Percentiles rank a stretch among this genome's conserved stretches.
phyloP scores from a whole-genome alignment of 1,140 invertebrate species.

The Meteorus sp. region DNA sequence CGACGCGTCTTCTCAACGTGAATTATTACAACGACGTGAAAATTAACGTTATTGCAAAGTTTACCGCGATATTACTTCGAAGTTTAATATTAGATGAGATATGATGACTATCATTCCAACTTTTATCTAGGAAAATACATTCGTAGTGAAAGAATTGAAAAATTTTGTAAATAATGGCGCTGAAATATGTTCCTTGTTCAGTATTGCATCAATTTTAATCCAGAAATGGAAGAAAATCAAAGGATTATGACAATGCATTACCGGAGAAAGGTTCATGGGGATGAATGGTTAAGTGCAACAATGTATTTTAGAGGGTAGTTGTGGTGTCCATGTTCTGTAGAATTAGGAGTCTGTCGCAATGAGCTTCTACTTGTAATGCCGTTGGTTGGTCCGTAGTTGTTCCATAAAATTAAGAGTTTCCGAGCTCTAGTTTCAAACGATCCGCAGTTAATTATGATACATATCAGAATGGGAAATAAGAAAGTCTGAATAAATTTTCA shows the following conservation, averaged over 20 bases:
- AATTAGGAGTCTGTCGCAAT: conserved; percentile 7
- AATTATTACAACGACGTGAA: neutral
- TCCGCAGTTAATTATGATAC: conserved; percentile 17
- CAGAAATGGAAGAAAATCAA: neutral
- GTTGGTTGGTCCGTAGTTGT: neutral
- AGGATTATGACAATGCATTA: neutral
- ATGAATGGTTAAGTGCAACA: neutral
- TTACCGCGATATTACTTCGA: neutral
- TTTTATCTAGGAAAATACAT: too few species aligned
- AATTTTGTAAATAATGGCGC: too few species aligned
- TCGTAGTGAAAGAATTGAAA: too few species aligned
- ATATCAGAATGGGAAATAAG: neutral
- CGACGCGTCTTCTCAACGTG: neutral
- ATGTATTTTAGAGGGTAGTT: neutral
- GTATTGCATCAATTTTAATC: neutral
- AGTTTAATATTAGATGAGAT: too few species aligned
- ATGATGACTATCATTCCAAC: too few species aligned
- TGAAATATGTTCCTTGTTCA: neutral
- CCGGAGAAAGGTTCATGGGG: conserved; percentile 5
- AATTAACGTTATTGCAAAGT: neutral
- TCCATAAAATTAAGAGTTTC: conserved; percentile 15
- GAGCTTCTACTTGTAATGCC: conserved; percentile 9
- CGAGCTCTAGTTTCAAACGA: conserved; percentile 11
- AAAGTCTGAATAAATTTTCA: too few species aligned
- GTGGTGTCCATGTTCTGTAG: conserved; percentile 12